Evolutionary conservation across 2,797 vertebrate species (phyloP).

Genomic region (Etheostoma nigrum): DNA sequence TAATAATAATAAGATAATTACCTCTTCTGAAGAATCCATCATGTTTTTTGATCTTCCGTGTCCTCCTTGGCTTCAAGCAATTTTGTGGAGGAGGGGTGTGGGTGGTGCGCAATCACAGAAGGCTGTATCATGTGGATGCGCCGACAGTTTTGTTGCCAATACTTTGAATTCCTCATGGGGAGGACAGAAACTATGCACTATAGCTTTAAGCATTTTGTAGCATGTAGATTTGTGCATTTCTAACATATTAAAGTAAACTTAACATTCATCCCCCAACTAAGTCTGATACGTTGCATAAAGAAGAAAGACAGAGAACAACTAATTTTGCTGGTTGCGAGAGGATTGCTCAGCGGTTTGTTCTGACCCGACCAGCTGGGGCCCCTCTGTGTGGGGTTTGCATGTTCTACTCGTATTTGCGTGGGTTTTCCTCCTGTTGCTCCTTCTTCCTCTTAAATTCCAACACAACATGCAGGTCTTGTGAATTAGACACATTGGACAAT

Average conservation of each 20-base stretch:
- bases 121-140: no score
- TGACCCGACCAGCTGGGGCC: conserved; percentile 28
- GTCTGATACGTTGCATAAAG: conserved; percentile 6
- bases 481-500: conserved; percentile 21
- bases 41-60: no score
- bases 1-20: no score
- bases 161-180: no score
- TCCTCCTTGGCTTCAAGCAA: no score
- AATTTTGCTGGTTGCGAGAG: conserved; percentile 1
- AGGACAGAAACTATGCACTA: no score
- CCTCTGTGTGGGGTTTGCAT: conserved; percentile 2
- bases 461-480: conserved; percentile 29
- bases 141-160: no score
- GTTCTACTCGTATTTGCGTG: neutral
- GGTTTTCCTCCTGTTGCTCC: conserved; percentile 18
- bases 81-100: no score
- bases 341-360: conserved; percentile 16
- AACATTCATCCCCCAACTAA: neutral
- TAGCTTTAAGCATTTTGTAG: neutral
- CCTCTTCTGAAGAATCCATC: no score
- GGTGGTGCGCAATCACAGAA: no score
- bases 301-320: conserved; percentile 1
- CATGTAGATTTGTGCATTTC: neutral
- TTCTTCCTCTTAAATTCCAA: conserved; percentile 9
- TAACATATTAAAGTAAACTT: neutral